Conservation (phyloP, 2,797 vertebrate species). For the Lepus oiostolus region DNA sequence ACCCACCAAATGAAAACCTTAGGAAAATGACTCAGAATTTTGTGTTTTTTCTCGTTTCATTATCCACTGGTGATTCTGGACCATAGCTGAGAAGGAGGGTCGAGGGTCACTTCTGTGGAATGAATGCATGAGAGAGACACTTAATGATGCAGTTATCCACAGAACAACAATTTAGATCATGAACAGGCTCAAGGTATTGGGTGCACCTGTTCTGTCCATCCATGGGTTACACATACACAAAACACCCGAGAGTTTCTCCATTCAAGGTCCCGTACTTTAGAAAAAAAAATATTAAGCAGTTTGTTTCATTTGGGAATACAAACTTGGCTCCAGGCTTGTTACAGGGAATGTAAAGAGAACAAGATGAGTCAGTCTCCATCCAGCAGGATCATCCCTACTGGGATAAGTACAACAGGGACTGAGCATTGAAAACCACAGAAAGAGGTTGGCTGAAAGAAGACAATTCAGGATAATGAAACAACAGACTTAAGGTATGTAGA, state of each 20-base stretch:
- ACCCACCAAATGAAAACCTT: background rate
- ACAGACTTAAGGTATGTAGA: background rate
- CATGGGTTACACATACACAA: background rate
- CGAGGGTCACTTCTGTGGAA: background rate
- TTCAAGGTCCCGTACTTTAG: background rate
- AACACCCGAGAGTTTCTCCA: background rate
- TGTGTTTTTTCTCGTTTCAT: background rate
- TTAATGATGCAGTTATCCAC: background rate
- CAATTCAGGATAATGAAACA: background rate
- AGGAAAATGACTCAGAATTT: background rate
- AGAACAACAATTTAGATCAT: background rate
- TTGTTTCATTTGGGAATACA: background rate
- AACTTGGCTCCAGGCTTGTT: conserved; percentile 5
- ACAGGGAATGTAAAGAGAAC: background rate
- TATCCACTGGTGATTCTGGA: background rate
- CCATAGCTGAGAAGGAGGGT: background rate
- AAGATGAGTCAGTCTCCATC: background rate
- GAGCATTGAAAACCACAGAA: background rate
- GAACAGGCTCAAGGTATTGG: background rate
- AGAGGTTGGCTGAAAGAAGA: background rate
- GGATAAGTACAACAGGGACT: background rate
- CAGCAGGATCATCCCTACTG: background rate
- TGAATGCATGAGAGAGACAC: background rate
- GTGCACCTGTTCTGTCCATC: background rate
- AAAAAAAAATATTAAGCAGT: background rate